A percentile compares a stretch with the other conserved stretches of the same genome.
phyloP scores from a whole-genome alignment of 1,140 invertebrate species.

The Zaprionus lachaisei region DNA sequence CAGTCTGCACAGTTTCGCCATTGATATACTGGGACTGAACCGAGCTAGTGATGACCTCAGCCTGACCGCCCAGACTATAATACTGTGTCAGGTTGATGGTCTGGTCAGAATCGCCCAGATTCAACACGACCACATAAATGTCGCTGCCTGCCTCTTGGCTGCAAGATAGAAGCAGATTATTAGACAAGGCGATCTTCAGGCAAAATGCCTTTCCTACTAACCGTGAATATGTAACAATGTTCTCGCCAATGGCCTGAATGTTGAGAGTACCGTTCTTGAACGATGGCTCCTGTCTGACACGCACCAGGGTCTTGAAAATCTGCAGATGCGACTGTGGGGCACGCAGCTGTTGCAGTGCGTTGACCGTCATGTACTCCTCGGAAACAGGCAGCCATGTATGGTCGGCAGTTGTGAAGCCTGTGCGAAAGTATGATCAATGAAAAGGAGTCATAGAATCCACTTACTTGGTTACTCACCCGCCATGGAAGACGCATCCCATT shows the following conservation, averaged over 20 bases:
- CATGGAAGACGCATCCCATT: slow-evolving; percentile 87
- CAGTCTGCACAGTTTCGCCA: slow-evolving; percentile 61
- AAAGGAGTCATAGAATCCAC: background rate
- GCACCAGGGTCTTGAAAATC: slow-evolving; percentile 76
- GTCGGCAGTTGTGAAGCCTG: slow-evolving; percentile 86
- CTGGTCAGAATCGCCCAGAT: slow-evolving; percentile 56
- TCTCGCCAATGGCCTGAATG: slow-evolving; percentile 68
- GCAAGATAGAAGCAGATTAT: background rate
- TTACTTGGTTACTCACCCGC: slow-evolving; percentile 77
- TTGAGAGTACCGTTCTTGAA: slow-evolving; percentile 60
- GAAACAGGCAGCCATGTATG: slow-evolving; percentile 90
- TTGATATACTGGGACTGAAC: slow-evolving; percentile 69
- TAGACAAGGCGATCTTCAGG: background rate
- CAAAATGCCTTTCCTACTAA: background rate
- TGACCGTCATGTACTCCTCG: slow-evolving; percentile 85
- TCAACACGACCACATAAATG: slow-evolving; percentile 71
- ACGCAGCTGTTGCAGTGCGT: slow-evolving; percentile 85
- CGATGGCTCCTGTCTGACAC: slow-evolving; percentile 72
- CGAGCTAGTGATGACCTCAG: slow-evolving; percentile 76
- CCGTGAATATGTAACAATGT: slow-evolving; percentile 74
- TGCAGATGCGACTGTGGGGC: slow-evolving; percentile 76
- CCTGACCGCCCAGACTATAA: slow-evolving; percentile 54
- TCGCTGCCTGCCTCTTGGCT: slow-evolving; percentile 69
- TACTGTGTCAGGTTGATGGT: slow-evolving; percentile 64
- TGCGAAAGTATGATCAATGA: background rate